Conservation (phyloP, 2,113 vertebrate species). For the Nyctereutes procyonoides region DNA sequence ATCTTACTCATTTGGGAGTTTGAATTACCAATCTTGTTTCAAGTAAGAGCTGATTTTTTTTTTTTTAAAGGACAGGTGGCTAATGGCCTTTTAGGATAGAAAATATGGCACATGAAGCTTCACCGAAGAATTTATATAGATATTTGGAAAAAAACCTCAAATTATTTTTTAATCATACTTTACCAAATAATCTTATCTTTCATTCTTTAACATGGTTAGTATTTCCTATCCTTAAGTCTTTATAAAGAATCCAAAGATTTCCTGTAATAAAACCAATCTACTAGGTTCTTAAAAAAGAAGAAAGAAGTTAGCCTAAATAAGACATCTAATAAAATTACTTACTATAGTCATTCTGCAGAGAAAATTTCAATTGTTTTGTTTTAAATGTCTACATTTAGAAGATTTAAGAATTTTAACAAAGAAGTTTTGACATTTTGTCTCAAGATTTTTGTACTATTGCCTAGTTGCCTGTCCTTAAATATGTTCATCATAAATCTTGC, state of each 20-base stretch:
- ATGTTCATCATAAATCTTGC: not conserved
- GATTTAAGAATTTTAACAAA: not conserved
- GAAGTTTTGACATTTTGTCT: not conserved
- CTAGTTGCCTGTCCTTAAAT: not conserved
- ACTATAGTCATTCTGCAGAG: not conserved
- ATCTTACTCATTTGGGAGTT: conserved; percentile 1
- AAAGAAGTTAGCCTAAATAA: not conserved
- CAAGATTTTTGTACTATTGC: not conserved
- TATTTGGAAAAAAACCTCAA: not conserved
- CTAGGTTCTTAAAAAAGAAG: not conserved
- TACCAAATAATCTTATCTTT: conserved; percentile 30
- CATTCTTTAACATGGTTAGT: not conserved
- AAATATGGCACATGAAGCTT: not conserved
- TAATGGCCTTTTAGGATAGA: not conserved
- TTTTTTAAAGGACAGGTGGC: not conserved
- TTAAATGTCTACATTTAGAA: not conserved
- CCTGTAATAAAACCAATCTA: conserved; percentile 29
- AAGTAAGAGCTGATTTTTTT: not conserved
- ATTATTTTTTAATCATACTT: not conserved
- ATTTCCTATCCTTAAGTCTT: not conserved
- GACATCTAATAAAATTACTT: not conserved
- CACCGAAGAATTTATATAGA: not conserved
- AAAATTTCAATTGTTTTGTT: conserved; percentile 39
- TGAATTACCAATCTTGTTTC: not conserved
- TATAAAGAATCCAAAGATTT: not conserved